Base-by-base conservation (phyloP, 23 tunicate species). In the Botrylloides violaceus region DNA sequence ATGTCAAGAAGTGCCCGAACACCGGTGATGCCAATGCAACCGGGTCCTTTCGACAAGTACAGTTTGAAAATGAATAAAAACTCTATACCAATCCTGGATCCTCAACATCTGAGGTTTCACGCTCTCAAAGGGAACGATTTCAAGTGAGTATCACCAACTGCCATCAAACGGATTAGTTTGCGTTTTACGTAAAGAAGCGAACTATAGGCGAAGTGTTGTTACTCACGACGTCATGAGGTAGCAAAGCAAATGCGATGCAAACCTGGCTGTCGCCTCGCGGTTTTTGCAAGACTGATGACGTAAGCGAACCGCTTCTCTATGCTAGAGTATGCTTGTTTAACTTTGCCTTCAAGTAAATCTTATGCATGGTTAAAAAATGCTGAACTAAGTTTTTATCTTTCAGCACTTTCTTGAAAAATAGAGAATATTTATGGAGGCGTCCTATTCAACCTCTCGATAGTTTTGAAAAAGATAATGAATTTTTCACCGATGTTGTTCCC, bases 31-130 rank as follows among this genome's bases (percentile, higher is more conserved):
- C 84, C 83, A 9, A 81, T 81, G 71, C 56, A 33, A 21, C 87
- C 86, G n/a, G 96, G 96, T 21, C 88, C 87, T 2, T 72, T 61
- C 59, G 87, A 80, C 43, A 57, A 79, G 31, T 39, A 56, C 1
- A 65, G 84, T 34, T 88, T 82, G 88, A 72, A 30, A 22, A 77
- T 81, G 80, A 80, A 81, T n/a, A 47, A 32, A 32, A 88, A 88
- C 48, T 37, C 58, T 20, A 77, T 88, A 3, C 88, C 96, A 3
- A 88, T 88, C 48, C 64, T 50, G 49, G 87, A 81, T 73, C 77
- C 72, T 33, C 30, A 81, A 18, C 87, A 88, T 59, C 6, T 49
- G 19, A 29, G 12, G 3, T 88, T 77, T 66, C 75, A 81, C 29
- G 28, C 71, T 29, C 75, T 37, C n/a, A 77, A 77, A 36, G 87